Evolutionary conservation across 2,888 invertebrate genomes (phyloP), one percentile per base, ranked within the genome.

Genomic region (Linnaemya tessellans): DNA sequence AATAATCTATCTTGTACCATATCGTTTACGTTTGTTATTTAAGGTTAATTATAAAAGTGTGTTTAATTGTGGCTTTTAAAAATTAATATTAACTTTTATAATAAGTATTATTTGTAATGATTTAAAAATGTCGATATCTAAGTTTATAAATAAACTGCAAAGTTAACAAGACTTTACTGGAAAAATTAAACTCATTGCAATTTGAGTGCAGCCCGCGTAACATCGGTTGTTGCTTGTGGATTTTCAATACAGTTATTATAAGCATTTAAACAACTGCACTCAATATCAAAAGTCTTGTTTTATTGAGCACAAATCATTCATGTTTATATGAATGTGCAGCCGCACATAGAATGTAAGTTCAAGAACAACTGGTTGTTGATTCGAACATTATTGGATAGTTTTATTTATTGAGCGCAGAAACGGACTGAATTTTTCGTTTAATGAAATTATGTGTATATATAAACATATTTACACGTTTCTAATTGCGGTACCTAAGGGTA

Each of bases 321-420:
- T 30, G 2, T 30, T 30, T 5, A 30, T 30, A 30, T 5, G 30
- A 3, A 30, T 30, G 30, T 30, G 5, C 30, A 30, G 5, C 30
- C 30, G 5, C 5, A 30, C 30, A 30, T 43, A 30, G 11, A n/a
- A 15, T 60, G 41, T 64, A 51, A 75, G 56, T 80, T 73, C 80
- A 80, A 73, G 80, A 49, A 58, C 80, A 67, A 75, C 46, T 77
- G 64, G 82, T 77, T 70, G 54, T 60, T 75, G 68, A 54, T 70
- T 54, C 38, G 15, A 22, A 38, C 51, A 67, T 30, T 11, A 18
- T 20, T 41, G 20, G n/a, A n/a, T n/a, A n/a, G 2, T 15, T 78
- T 73, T 20, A 25, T 78, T 78, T 58, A 68, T 78, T 78, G 51
- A 80, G 41, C 4, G 15, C 65, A 80, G 65, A 71, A 54, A 67